Evolutionary conservation across 2,113 vertebrate species (phyloP).

Genomic region (Notothenia coriiceps): DNA sequence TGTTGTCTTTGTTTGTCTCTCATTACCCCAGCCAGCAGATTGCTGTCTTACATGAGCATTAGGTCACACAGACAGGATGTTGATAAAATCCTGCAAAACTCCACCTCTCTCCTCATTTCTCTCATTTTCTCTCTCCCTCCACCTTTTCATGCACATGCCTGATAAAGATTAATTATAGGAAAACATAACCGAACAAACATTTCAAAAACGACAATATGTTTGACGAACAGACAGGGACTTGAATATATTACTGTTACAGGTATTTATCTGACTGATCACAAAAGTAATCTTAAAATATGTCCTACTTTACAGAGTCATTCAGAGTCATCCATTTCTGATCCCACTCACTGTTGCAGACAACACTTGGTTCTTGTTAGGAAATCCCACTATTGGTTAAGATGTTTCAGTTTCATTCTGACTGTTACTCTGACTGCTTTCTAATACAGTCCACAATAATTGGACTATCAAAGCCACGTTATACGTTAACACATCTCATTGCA

Average conservation of each 20-base stretch:
- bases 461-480: constrained; percentile 12
- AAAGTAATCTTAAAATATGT: neutral
- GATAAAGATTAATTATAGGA: constrained; percentile 1
- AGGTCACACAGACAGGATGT: constrained; percentile 72
- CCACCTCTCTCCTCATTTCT: constrained; percentile 33
- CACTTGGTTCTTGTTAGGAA: constrained; percentile 37
- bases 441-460: constrained; percentile 15
- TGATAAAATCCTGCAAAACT: constrained; percentile 67
- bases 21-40: constrained; percentile 47
- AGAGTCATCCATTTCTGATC: constrained; percentile 14
- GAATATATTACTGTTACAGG: neutral
- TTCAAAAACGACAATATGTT: neutral
- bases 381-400: constrained; percentile 52
- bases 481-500: neutral
- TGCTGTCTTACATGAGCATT: constrained; percentile 60
- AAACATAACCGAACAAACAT: constrained; percentile 3
- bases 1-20: constrained; percentile 29
- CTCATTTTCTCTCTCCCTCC: constrained; percentile 17
- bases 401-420: constrained; percentile 38
- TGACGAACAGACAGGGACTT: neutral
- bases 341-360: constrained; percentile 12
- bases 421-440: neutral
- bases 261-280: constrained; percentile 12
- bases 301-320: constrained; percentile 46
- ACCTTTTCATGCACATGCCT: constrained; percentile 30